Conservation (phyloP, 1,140 invertebrate genomes). For the Stegodyphus dumicola region DNA sequence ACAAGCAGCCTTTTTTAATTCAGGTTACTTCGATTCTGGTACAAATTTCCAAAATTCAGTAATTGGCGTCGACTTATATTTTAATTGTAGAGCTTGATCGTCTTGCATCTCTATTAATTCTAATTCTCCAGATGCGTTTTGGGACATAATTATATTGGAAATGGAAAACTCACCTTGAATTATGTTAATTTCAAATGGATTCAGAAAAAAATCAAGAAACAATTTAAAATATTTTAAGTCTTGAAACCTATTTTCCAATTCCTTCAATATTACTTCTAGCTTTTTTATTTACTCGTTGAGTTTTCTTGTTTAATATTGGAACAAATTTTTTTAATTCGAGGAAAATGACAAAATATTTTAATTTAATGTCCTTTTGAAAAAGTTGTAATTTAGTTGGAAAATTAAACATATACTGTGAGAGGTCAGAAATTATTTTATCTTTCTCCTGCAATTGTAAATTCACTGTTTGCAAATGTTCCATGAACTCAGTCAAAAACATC, state of each 20-base stretch:
- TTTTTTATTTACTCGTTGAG: slow-evolving; percentile 6
- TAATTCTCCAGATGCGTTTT: too few species aligned
- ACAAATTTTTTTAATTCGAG: slow-evolving; percentile 25
- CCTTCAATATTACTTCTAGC: slow-evolving; percentile 11
- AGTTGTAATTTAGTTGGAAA: slow-evolving; percentile 15
- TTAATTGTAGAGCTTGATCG: too few species aligned
- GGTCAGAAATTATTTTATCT: slow-evolving; percentile 16
- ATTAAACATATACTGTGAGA: slow-evolving; percentile 8
- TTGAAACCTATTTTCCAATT: slow-evolving; percentile 6
- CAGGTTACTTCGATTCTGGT: too few species aligned
- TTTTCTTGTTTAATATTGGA: slow-evolving; percentile 29
- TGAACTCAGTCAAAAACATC: slow-evolving; percentile 39
- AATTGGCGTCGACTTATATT: too few species aligned
- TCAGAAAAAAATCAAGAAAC: slow-evolving; percentile 22
- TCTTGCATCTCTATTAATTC: too few species aligned
- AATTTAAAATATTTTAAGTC: slow-evolving; percentile 20
- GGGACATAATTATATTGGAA: too few species aligned
- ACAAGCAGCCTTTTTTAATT: too few species aligned
- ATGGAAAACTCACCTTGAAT: too few species aligned
- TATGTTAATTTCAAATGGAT: slow-evolving; percentile 26
- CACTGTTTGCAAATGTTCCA: slow-evolving; percentile 15
- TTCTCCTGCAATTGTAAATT: slow-evolving; percentile 14
- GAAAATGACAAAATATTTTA: slow-evolving; percentile 21
- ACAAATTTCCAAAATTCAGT: too few species aligned
- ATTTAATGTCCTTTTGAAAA: neutral